These are phyloP conservation scores for Tubulanus polymorphus DNA, from an alignment of 2,888 invertebrate species.

Conservation along the genomic window DNA sequence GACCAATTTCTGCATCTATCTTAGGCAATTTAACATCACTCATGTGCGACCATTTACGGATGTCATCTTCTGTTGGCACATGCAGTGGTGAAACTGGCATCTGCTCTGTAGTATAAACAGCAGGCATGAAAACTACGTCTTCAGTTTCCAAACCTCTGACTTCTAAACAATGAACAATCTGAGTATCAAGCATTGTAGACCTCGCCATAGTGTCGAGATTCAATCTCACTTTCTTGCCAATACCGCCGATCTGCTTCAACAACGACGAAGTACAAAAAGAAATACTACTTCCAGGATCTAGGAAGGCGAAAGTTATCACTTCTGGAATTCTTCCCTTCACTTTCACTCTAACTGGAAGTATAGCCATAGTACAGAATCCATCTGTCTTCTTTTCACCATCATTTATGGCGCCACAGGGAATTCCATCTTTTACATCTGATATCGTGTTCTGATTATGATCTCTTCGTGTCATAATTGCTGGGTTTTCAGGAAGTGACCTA, in stretches of 20 bases:
- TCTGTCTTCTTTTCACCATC: no score
- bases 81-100: background rate
- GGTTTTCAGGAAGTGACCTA: no score
- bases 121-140: background rate
- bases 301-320: background rate
- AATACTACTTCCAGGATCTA: background rate
- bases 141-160: background rate
- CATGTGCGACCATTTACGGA: background rate
- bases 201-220: background rate
- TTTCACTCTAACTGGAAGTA: background rate
- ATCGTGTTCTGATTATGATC: no score
- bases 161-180: background rate
- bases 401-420: no score
- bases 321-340: background rate
- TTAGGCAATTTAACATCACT: background rate
- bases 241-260: background rate
- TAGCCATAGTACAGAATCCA: background rate
- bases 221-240: background rate
- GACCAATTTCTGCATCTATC: background rate
- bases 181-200: background rate
- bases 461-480: no score
- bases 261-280: background rate
- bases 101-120: background rate
- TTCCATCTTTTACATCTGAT: no score
- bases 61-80: background rate